phyloP scores from a whole-genome alignment of 2,797 vertebrate species.

The Coreius guichenoti region DNA sequence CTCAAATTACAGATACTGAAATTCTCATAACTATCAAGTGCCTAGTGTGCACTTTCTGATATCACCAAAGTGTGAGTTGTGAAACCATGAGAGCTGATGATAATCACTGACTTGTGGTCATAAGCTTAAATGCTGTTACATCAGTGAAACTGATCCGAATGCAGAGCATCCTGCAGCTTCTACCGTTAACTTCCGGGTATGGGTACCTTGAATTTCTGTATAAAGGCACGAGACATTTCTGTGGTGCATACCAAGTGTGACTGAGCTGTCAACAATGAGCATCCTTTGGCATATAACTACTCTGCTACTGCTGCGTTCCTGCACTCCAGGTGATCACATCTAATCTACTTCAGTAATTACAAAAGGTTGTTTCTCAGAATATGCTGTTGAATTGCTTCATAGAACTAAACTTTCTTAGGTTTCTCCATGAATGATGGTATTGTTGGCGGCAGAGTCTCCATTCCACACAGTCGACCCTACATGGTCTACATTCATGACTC shows the following conservation, averaged over 20 bases:
- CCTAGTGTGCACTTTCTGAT: not conserved
- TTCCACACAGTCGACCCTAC: slow-evolving; percentile 67
- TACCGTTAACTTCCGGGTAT: not conserved
- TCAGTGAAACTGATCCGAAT: slow-evolving; percentile 49
- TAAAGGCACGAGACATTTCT: slow-evolving; percentile 6
- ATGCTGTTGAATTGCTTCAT: not conserved
- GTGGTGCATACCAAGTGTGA: not conserved
- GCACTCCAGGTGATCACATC: slow-evolving; percentile 45
- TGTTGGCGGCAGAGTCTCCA: slow-evolving; percentile 49
- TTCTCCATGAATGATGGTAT: slow-evolving; percentile 45
- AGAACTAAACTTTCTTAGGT: slow-evolving; percentile 9
- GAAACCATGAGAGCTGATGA: not conserved
- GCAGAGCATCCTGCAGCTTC: slow-evolving; percentile 35
- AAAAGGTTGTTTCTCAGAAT: not conserved
- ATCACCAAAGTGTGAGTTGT: not conserved
- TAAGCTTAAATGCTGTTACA: slow-evolving; percentile 24
- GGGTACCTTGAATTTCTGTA: not conserved
- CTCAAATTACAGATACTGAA: not conserved
- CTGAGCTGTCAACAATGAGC: slow-evolving; percentile 58
- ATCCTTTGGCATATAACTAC: not conserved
- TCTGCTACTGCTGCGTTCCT: slow-evolving; percentile 51
- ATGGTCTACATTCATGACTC: slow-evolving; percentile 58
- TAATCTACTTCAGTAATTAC: not conserved
- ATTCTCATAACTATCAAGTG: not conserved
- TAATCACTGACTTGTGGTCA: not conserved